These are phyloP conservation scores for Hipparchia semele DNA, from an alignment of 2,888 invertebrate species.

Conservation along the genomic window DNA sequence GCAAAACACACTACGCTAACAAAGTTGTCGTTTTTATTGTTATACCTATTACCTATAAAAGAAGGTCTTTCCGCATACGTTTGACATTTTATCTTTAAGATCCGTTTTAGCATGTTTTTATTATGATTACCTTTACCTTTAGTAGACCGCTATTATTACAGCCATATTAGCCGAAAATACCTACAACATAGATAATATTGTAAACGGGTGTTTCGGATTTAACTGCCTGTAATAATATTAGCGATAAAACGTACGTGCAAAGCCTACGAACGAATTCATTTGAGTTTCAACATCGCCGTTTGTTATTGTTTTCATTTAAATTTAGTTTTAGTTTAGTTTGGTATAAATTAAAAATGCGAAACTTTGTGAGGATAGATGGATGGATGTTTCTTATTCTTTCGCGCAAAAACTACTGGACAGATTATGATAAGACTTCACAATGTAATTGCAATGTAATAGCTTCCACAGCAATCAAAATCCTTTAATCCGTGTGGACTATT, in stretches of 20 bases:
- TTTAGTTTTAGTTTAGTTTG: neutral
- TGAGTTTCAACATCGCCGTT: neutral
- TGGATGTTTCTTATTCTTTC: too few relatives aligned
- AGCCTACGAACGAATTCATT: conserved; percentile 35
- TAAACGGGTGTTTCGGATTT: conserved; percentile 32
- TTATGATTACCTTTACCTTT: neutral
- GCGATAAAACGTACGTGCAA: conserved; percentile 39
- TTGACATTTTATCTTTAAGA: neutral
- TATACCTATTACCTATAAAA: neutral
- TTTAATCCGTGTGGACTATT: too few relatives aligned
- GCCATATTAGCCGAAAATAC: neutral
- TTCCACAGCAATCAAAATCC: too few relatives aligned
- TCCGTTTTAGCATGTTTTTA: neutral
- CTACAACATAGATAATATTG: neutral
- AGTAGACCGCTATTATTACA: neutral
- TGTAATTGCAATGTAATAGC: too few relatives aligned
- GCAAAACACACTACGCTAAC: too few relatives aligned
- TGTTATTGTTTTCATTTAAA: conserved; percentile 6
- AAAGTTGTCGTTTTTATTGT: too few relatives aligned
- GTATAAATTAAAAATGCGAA: neutral
- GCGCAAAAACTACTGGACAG: too few relatives aligned
- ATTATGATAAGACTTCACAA: too few relatives aligned
- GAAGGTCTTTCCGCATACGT: neutral
- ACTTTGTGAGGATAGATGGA: too few relatives aligned
- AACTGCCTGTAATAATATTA: conserved; percentile 36